Percentiles rank a stretch among this genome's conserved stretches.
phyloP scores from a whole-genome alignment of 2,113 vertebrate genomes.

The Campylomormyrus tamandua region DNA sequence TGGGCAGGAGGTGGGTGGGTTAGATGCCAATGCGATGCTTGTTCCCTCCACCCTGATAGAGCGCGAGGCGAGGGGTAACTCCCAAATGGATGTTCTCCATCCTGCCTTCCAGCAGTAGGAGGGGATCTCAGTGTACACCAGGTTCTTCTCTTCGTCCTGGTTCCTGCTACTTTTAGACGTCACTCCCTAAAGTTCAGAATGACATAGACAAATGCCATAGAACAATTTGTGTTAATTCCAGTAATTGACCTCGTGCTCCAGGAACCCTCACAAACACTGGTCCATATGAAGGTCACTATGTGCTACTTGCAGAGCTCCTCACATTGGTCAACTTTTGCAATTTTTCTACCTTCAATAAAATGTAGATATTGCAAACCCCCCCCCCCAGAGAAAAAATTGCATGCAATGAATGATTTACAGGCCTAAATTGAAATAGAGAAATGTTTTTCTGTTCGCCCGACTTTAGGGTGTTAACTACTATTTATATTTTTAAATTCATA shows the following conservation, averaged over 20 bases:
- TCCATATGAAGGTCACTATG: neutral
- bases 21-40: neutral
- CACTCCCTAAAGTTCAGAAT: neutral
- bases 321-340: neutral
- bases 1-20: slow-evolving; percentile 27
- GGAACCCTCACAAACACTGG: neutral
- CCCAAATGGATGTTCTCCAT: neutral
- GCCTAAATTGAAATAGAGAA: no score
- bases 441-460: no score
- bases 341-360: neutral
- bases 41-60: neutral
- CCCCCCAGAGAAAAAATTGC: no score
- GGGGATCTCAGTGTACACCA: slow-evolving; percentile 6
- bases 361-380: no score
- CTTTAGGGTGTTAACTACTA: no score
- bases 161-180: neutral
- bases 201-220: neutral
- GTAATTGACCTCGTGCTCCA: neutral
- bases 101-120: slow-evolving; percentile 33
- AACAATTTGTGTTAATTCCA: neutral
- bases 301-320: neutral
- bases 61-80: neutral
- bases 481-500: no score
- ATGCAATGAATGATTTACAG: no score
- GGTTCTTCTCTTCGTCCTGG: neutral